Base-by-base conservation (phyloP, 2,888 invertebrate species). In the Pandemis cinnamomeana region DNA sequence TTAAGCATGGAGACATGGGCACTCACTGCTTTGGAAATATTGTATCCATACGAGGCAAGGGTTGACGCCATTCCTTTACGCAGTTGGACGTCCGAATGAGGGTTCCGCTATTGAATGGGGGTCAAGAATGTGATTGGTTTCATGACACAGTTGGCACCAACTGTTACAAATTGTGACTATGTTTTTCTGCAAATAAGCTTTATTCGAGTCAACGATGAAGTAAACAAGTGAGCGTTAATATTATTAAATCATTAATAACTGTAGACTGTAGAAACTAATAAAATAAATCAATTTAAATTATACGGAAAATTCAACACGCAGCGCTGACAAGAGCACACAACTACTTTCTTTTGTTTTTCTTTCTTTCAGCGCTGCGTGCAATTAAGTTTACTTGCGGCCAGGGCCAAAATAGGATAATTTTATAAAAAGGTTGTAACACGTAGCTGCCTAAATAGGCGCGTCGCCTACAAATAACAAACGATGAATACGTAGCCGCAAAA, bases 61-160 rank as follows among this genome's bases (percentile, higher is more conserved):
- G 61, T 51, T 60, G 27, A 51, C 27, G 64, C 63, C 70, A 53
- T 42, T 69, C 13, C 8, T 48, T 63, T 15, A n/a, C 36, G 55
- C 72, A 58, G 58, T 64, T 62, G 51, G 66, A 51, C 73, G 73
- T 15, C 44, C 42, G 51, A 70, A 73, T 58, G 72, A 72, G 67
- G 72, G 72, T 55, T 15, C 41, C 36, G 48, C 51, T 48, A 62
- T 55, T 55, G 62, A 63, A 72, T 72, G 67, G 64, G 72, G 73
- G 70, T 73, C 66, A 73, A 70, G 73, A 70, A 73, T 73, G 66
- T 70, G 73, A 73, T 73, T 73, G 73, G 69, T 66, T 70, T 70
- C 70, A 73, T 70, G 70, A 60, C 51, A 70, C 73, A 69, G 70
- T 70, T 73, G 73, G 73, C 69, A 70, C 64, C 73, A 66, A 72